These are phyloP conservation scores for Pedionomus torquatus DNA, from an alignment of 2,113 vertebrate species.

Conservation along the genomic window DNA sequence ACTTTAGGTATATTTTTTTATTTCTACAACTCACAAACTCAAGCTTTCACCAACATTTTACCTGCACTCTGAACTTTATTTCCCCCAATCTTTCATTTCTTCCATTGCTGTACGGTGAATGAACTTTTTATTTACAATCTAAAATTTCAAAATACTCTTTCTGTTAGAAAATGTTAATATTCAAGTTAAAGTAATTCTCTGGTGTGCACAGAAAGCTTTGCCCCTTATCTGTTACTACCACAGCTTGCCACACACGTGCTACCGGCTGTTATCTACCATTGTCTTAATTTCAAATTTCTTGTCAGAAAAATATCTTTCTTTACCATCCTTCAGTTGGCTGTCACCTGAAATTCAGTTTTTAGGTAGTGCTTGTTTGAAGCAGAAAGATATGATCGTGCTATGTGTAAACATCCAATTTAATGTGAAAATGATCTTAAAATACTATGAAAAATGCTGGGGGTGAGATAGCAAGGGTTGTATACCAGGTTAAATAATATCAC, in stretches of 20 bases:
- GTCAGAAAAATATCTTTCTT: slow-evolving; percentile 7
- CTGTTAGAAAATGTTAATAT: not conserved
- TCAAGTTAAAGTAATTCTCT: not conserved
- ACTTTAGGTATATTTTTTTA: not conserved
- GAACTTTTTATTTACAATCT: not conserved
- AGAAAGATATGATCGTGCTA: not conserved
- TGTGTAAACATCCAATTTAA: not conserved
- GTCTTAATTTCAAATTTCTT: slow-evolving; percentile 5
- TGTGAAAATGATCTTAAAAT: not conserved
- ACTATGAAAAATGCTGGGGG: not conserved
- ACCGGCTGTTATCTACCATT: not conserved
- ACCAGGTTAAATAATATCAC: not conserved
- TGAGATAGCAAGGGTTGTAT: not conserved
- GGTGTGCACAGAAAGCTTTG: not conserved
- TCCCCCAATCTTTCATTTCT: not conserved
- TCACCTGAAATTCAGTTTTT: not conserved
- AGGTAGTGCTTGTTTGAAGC: not conserved
- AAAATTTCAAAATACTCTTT: not conserved
- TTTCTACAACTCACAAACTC: not conserved
- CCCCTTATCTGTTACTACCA: not conserved
- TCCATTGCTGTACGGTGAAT: not conserved
- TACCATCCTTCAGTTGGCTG: not conserved
- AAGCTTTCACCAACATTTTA: not conserved
- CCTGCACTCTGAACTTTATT: not conserved
- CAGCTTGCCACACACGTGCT: not conserved